Conservation (phyloP, 1,140 invertebrate genomes). For the Tachypleus tridentatus region DNA sequence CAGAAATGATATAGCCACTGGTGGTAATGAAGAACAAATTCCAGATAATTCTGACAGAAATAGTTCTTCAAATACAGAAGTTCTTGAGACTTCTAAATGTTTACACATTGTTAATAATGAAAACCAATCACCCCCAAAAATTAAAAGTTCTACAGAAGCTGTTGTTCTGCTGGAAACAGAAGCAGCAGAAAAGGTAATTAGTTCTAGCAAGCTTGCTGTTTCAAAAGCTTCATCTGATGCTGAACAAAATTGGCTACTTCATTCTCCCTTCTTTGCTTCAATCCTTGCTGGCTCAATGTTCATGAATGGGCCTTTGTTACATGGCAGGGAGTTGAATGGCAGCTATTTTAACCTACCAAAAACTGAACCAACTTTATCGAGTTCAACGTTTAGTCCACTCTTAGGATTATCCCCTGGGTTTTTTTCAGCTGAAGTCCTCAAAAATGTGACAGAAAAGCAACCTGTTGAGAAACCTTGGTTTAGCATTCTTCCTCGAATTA, state of each 20-base stretch:
- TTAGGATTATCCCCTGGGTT: slow-evolving; percentile 14
- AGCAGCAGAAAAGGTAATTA: neutral
- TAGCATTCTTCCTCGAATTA: slow-evolving; percentile 46
- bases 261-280: slow-evolving; percentile 23
- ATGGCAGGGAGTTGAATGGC: slow-evolving; percentile 15
- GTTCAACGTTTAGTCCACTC: slow-evolving; percentile 14
- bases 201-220: neutral
- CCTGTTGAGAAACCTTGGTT: slow-evolving; percentile 43
- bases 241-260: slow-evolving; percentile 18
- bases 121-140: slow-evolving; percentile 16
- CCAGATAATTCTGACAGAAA: too few relatives aligned
- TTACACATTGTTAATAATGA: too few relatives aligned
- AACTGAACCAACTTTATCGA: slow-evolving; percentile 13
- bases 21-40: too few relatives aligned
- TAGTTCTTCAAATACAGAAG: too few relatives aligned
- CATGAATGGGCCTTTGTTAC: slow-evolving; percentile 20
- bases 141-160: slow-evolving; percentile 1
- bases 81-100: too few relatives aligned
- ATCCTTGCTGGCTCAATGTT: slow-evolving; percentile 21
- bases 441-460: slow-evolving; percentile 16
- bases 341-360: slow-evolving; percentile 19
- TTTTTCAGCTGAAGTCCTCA: slow-evolving; percentile 14
- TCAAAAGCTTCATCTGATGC: slow-evolving; percentile 7
- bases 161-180: neutral
- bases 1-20: too few relatives aligned